phyloP scores from a whole-genome alignment of 2,113 vertebrate species.

The Phalacrocorax pelagicus region DNA sequence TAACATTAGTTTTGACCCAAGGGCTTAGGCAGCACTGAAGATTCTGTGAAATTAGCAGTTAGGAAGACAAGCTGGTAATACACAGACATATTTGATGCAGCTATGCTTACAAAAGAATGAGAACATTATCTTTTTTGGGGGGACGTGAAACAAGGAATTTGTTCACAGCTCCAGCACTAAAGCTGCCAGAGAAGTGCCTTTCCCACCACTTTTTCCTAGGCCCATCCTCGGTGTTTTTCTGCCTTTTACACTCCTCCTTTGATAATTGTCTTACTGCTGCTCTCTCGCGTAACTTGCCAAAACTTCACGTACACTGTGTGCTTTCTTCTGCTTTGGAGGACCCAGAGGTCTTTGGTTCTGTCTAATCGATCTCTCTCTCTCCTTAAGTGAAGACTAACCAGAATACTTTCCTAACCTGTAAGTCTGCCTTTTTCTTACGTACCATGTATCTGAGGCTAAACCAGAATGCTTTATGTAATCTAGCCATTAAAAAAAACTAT shows the following conservation, averaged over 20 bases:
- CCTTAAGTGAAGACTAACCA: neutral
- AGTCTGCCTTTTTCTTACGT: neutral
- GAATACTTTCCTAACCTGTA: neutral
- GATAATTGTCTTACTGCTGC: neutral
- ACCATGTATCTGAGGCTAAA: neutral
- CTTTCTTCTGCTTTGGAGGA: neutral
- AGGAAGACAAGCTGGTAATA: neutral
- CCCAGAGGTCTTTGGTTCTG: neutral
- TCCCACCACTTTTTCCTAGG: neutral
- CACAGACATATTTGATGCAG: neutral
- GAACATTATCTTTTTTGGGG: neutral
- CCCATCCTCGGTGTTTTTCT: neutral
- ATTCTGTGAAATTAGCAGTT: neutral
- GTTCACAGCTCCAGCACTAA: neutral
- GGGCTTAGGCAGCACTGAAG: neutral
- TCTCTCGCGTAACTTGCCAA: neutral
- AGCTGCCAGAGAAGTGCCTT: neutral
- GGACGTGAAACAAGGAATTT: neutral
- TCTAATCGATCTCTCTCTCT: neutral
- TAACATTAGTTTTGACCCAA: neutral
- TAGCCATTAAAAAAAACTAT: neutral
- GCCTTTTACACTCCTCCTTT: neutral
- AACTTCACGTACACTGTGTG: fast-evolving
- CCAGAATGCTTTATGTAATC: neutral
- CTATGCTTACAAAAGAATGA: neutral